Evolutionary conservation across 2,113 vertebrate species (phyloP).

Genomic region (Eulemur macaco): DNA sequence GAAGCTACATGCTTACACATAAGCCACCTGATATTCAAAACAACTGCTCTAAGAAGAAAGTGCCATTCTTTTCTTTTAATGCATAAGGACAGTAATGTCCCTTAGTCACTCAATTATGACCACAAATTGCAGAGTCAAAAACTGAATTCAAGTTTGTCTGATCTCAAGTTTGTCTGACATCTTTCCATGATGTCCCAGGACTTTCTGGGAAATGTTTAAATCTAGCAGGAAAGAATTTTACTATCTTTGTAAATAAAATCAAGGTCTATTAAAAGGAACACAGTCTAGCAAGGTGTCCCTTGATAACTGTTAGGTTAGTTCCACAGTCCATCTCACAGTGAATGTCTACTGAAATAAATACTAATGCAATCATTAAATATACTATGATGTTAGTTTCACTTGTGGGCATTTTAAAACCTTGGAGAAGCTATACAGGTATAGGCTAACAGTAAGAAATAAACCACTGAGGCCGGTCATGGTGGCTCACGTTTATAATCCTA

Average conservation of each 20-base stretch:
- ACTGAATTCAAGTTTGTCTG: not conserved
- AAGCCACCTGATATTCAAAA: not conserved
- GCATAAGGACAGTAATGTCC: not conserved
- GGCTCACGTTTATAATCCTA: no score
- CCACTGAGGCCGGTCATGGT: not conserved
- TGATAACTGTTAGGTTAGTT: not conserved
- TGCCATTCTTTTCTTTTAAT: not conserved
- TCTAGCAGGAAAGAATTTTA: not conserved
- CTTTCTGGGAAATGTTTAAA: not conserved
- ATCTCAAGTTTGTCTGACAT: not conserved
- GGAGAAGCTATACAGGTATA: not conserved
- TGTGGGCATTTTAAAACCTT: not conserved
- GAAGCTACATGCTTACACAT: not conserved
- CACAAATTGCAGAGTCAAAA: not conserved
- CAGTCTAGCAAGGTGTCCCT: not conserved
- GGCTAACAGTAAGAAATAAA: not conserved
- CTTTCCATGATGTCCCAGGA: not conserved
- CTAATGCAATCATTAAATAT: not conserved
- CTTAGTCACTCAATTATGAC: not conserved
- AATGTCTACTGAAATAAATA: constrained; percentile 2
- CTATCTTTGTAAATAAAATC: not conserved
- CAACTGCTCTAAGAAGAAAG: not conserved
- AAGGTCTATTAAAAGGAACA: not conserved
- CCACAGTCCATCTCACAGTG: not conserved
- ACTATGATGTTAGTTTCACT: not conserved